A percentile compares a stretch with the other conserved stretches of the same genome.
These are phyloP conservation scores for Coleophora deauratella DNA, from an alignment of 2,888 invertebrate genomes.

Conservation along the genomic window DNA sequence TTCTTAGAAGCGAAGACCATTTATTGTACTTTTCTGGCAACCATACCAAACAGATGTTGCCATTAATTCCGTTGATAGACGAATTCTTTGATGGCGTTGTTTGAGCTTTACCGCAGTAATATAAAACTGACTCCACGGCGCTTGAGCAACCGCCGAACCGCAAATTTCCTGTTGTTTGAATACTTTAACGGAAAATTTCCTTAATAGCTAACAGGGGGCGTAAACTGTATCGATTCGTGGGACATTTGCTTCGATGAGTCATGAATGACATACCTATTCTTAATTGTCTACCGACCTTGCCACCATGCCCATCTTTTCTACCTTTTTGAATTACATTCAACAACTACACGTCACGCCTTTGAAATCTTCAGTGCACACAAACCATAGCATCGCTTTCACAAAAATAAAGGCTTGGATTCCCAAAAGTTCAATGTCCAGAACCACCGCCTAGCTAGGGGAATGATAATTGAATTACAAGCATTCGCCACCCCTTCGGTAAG, in stretches of 20 bases:
- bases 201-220: neutral
- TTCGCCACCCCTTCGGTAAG: constrained; percentile 23
- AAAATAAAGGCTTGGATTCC: too few relatives aligned
- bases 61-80: constrained; percentile 2
- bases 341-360: too few relatives aligned
- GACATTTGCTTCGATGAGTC: too few relatives aligned
- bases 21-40: constrained; percentile 23
- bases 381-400: too few relatives aligned
- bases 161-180: constrained; percentile 7
- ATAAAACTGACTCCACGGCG: neutral
- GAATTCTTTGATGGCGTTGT: constrained; percentile 16
- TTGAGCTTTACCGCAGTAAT: too few relatives aligned
- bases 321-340: too few relatives aligned
- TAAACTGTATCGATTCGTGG: too few relatives aligned
- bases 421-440: constrained; percentile 18
- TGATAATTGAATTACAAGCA: constrained; percentile 34
- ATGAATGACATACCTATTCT: too few relatives aligned
- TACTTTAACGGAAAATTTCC: neutral
- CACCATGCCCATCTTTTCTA: too few relatives aligned
- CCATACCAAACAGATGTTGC: neutral
- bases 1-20: constrained; percentile 31
- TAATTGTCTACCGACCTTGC: too few relatives aligned
- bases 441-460: constrained; percentile 21
- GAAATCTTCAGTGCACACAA: too few relatives aligned
- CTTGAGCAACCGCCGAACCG: constrained; percentile 3